These are phyloP conservation scores for Epinotia demarniana DNA, from an alignment of 2,888 invertebrate genomes.

Conservation along the genomic window DNA sequence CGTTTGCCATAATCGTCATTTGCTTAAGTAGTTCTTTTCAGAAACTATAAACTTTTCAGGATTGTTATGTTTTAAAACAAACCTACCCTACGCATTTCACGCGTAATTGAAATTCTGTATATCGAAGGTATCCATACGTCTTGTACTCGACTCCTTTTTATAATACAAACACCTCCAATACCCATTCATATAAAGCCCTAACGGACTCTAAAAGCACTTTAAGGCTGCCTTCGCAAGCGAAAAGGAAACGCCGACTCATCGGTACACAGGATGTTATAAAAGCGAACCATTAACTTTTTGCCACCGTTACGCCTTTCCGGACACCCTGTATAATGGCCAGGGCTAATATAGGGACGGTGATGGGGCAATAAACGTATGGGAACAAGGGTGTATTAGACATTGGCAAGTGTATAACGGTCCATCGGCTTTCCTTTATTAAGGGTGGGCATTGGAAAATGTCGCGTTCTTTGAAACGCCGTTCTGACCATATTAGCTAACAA, in stretches of 20 bases:
- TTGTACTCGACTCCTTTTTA: too few relatives aligned
- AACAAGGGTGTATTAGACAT: background rate
- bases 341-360: constrained; percentile 20
- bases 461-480: too few relatives aligned
- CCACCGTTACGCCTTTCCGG: constrained; percentile 37
- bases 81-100: too few relatives aligned
- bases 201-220: constrained; percentile 18
- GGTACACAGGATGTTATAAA: constrained; percentile 30
- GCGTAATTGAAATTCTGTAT: too few relatives aligned
- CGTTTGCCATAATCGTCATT: too few relatives aligned
- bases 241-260: constrained; percentile 34
- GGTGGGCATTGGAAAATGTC: background rate
- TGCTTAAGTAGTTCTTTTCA: too few relatives aligned
- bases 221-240: constrained; percentile 4
- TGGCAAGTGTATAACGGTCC: background rate
- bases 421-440: background rate
- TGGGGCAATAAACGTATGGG: constrained; percentile 8
- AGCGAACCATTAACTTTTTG: constrained; percentile 35
- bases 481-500: too few relatives aligned
- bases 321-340: constrained; percentile 29
- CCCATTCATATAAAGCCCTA: background rate
- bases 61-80: too few relatives aligned
- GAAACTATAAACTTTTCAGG: too few relatives aligned
- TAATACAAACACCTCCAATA: too few relatives aligned
- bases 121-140: too few relatives aligned